phyloP scores from a whole-genome alignment of 1,140 invertebrate genomes.

The Drosophila busckii region DNA sequence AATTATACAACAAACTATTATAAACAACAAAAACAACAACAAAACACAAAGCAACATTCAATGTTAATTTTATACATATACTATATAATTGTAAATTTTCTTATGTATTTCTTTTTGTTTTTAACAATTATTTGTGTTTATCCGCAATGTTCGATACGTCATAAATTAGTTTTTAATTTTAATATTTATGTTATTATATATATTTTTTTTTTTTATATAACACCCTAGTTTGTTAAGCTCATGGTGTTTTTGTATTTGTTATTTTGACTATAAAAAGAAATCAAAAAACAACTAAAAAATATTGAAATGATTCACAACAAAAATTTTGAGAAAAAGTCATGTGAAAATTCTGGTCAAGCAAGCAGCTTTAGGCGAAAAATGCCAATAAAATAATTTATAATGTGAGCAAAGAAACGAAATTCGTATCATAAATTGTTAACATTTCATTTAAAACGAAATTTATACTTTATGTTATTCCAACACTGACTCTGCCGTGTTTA shows the following conservation, averaged over 20 bases:
- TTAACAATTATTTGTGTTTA: constrained; percentile 44
- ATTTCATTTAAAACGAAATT: too few species aligned
- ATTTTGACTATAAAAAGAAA: constrained; percentile 26
- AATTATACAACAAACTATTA: constrained; percentile 33
- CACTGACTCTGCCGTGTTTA: too few species aligned
- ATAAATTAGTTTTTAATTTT: constrained; percentile 48
- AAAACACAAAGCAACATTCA: constrained; percentile 6
- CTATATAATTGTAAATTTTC: constrained; percentile 11
- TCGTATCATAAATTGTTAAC: too few species aligned
- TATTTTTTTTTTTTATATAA: constrained; percentile 12
- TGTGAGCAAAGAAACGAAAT: too few species aligned
- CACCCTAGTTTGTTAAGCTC: constrained; percentile 37
- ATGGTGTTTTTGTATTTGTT: constrained; percentile 55
- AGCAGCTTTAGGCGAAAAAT: constrained; percentile 43
- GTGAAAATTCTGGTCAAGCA: constrained; percentile 62
- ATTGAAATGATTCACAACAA: not conserved
- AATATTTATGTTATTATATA: constrained; percentile 29
- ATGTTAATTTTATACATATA: constrained; percentile 11
- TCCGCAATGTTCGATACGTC: constrained; percentile 19
- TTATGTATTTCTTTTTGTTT: constrained; percentile 18
- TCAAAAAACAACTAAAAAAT: constrained; percentile 15
- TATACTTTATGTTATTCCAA: too few species aligned
- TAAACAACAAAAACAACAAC: constrained; percentile 8
- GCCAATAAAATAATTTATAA: too few species aligned
- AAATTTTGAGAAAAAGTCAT: constrained; percentile 52